Base-by-base conservation (phyloP, 2,888 invertebrate genomes). In the Rhagonycha lutea region DNA sequence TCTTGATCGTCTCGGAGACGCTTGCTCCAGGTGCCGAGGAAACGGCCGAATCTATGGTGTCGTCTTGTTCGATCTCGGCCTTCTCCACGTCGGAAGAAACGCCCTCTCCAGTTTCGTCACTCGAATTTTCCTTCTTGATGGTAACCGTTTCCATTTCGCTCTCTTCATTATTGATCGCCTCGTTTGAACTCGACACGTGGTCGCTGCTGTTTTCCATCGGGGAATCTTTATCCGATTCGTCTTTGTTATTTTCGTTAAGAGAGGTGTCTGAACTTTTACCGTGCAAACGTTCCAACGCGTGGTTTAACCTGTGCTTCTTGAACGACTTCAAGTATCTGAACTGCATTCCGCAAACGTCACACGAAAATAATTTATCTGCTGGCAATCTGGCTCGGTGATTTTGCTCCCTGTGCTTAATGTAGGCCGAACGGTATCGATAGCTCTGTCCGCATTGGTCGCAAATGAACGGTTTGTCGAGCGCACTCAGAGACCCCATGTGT, bases 361-460 rank as follows among this genome's bases (percentile, higher is more conserved):
- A 96, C 18, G 96, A 96, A 88, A 96, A 96, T 14, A 96, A 91
- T 87, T 96, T 96, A 87, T 96, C 96, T 26, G 96, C 96, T 2
- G 96, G 96, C 65, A 96, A 89, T 14, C 96, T 90, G 3, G 96
- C 96, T 18, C 96, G 92, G 85, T 96, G 96, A 86, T 96, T 96
- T 86, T 96, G 96, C 86, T 96, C 96, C 71, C 96, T 92, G 86
- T 96, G 96, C 85, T 94, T 93, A 68, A 94, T 92, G 86, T 94
- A 94, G 47, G 96, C 96, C 61, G 96, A 96, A 76, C 96, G 91
- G 87, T 96, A 96, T 81, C 84, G 92, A 89, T 96, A 96, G 84
- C 95, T 95, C 85, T 96, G 96, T 5, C 96, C 96, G 87, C 96
- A 96, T 86, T 96, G 96, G 84, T 96, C 96, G 88, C 96, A 96